A percentile compares a stretch with the other conserved stretches of the same genome.
phyloP scores from a whole-genome alignment of 1,140 invertebrate species.

The Dendroctonus ponderosae region DNA sequence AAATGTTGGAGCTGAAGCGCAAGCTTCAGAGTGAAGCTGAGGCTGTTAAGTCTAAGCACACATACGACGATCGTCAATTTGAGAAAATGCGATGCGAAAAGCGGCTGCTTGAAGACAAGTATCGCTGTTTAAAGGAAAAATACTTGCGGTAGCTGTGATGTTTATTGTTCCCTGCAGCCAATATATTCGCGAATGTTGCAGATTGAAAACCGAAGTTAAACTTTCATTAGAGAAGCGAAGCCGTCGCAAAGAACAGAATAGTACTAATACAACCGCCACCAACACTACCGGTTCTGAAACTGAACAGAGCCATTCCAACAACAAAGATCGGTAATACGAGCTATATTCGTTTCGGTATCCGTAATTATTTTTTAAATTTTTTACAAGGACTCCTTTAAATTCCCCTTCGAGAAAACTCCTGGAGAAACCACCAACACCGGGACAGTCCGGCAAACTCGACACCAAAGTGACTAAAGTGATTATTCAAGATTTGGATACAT shows the following conservation, averaged over 20 bases:
- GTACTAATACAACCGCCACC: conserved; percentile 54
- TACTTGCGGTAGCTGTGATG: conserved; percentile 60
- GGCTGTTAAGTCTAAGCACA: conserved; percentile 49
- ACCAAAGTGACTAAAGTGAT: conserved; percentile 39
- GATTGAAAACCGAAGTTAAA: conserved; percentile 74
- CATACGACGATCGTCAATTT: conserved; percentile 57
- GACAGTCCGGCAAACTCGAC: conserved; percentile 42
- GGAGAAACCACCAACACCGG: conserved; percentile 42
- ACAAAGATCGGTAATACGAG: conserved; percentile 51
- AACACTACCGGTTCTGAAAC: conserved; percentile 70
- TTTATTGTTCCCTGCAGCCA: neutral
- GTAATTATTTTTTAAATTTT: neutral
- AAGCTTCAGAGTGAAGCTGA: conserved; percentile 63
- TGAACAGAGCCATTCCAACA: conserved; percentile 69
- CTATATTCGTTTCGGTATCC: too few relatives aligned
- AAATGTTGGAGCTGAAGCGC: conserved; percentile 60
- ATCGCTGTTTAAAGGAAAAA: conserved; percentile 77
- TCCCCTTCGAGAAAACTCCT: conserved; percentile 41
- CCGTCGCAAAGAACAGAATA: conserved; percentile 60
- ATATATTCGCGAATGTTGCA: neutral
- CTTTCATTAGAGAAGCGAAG: conserved; percentile 61
- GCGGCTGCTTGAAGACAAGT: conserved; percentile 71
- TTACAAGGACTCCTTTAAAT: conserved; percentile 39
- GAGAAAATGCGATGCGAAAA: conserved; percentile 72
- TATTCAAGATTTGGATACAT: conserved; percentile 49